Percentiles rank a stretch among this genome's conserved stretches.
These are phyloP conservation scores for Chroicocephalus ridibundus DNA, from an alignment of 2,113 vertebrate genomes.

Conservation along the genomic window DNA sequence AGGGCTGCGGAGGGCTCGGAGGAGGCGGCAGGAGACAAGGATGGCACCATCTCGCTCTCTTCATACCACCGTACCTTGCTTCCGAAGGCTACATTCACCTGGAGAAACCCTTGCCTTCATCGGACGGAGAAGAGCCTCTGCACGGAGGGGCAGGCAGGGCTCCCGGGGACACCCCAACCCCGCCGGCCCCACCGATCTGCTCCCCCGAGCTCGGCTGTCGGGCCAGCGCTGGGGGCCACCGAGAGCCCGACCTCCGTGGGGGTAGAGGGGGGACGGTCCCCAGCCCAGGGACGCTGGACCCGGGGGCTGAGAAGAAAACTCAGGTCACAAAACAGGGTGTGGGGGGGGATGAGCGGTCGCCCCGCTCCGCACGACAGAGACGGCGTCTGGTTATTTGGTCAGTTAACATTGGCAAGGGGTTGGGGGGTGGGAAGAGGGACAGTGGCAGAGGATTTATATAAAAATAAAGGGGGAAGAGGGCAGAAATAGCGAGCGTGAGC, in stretches of 20 bases:
- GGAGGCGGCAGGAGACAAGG: neutral
- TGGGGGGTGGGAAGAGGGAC: neutral
- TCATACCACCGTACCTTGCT: neutral
- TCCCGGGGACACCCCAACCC: neutral
- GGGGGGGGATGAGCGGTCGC: neutral
- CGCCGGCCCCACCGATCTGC: neutral
- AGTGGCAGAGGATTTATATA: slow-evolving; percentile 55
- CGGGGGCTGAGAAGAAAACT: neutral
- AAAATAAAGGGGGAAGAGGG: slow-evolving; percentile 51
- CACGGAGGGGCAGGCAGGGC: neutral
- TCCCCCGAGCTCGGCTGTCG: neutral
- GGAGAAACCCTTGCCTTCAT: neutral
- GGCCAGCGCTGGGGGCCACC: neutral
- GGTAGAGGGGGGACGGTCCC: neutral
- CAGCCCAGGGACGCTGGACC: neutral
- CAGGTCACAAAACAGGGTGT: neutral
- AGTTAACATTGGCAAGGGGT: slow-evolving; percentile 47
- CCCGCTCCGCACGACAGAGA: neutral
- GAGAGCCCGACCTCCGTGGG: neutral
- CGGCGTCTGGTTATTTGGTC: slow-evolving; percentile 58
- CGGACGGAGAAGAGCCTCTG: slow-evolving; percentile 35
- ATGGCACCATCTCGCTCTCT: neutral
- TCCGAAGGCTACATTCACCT: neutral
- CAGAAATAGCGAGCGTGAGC: neutral
- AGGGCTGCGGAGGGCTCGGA: neutral